Base-by-base conservation (phyloP, 2,113 vertebrate genomes). In the Melanerpes formicivorus region DNA sequence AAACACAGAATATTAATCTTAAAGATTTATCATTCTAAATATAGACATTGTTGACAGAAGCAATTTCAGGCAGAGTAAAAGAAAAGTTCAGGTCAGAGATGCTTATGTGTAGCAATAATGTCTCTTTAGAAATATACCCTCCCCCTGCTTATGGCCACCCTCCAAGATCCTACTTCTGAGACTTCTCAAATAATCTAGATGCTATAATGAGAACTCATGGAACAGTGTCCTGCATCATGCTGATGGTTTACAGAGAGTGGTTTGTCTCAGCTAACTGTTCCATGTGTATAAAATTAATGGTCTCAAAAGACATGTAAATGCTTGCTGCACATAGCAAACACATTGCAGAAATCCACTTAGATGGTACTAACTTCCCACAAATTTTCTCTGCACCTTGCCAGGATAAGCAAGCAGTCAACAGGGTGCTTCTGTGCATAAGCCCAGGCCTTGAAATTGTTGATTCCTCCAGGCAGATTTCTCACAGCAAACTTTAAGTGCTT, bases 121-220 rank as follows among this genome's bases (percentile, higher is more conserved):
- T 63, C 46, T 60, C 81, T 83, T 92, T 34, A 75, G 29, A 73
- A 90, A 80, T 19, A 59, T 3, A 34, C 5, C 74, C 16, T 87
- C 50, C 81, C 10, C 40, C 34, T 40, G 58, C 81, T 76, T 70
- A 85, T 80, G 80, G 67, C 84, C 62, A 48, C 25, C 27, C 18
- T 92, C 90, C 94, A 95, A 44, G 76, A 54, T 18, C 62, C 89
- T 88, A 50, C 85, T 81, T 56, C 62, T 79, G 75, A 80, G 73
- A 75, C 44, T 84, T 88, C 50, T 71, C 22, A 44, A 80, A 73
- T 46, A 90, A 94, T 90, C 65, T 22, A 92, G 62, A 89, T 5
- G 44, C 83, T 92, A 83, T 88, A 87, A 84, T 0, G 0, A 83
- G 79, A 90, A 89, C 48, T 23, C 2, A 1, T 27, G 73, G 62